A percentile compares a stretch with the other conserved stretches of the same genome.
Evolutionary conservation across 2,113 vertebrate species (phyloP).

Genomic region (Ammodytes dubius): DNA sequence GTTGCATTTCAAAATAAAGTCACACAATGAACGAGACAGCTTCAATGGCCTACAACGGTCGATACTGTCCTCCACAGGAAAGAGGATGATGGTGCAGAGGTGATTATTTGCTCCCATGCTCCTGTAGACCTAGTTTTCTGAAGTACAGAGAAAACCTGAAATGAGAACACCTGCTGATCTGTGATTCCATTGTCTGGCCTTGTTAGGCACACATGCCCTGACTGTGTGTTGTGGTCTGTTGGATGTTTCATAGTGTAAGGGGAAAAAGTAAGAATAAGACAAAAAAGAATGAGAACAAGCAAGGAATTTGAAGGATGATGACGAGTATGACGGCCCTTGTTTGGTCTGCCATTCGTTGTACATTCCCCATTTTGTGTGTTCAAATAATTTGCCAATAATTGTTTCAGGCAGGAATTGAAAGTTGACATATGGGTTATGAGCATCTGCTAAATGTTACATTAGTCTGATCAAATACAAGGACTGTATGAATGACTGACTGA

Average conservation of each 20-base stretch:
- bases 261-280: not conserved
- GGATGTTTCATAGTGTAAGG: not conserved
- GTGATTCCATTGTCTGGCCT: conserved; percentile 4
- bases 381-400: not conserved
- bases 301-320: not conserved
- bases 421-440: not conserved
- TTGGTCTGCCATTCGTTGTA: not conserved
- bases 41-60: not conserved
- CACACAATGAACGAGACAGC: no score
- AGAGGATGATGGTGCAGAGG: conserved; percentile 9
- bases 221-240: not conserved
- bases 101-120: conserved; percentile 29
- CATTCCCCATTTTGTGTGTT: not conserved
- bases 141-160: conserved; percentile 24
- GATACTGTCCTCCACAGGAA: conserved; percentile 20
- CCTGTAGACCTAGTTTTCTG: conserved; percentile 4
- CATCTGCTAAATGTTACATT: not conserved
- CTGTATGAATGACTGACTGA: no score
- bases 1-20: no score
- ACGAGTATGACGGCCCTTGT: not conserved
- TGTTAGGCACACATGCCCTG: not conserved
- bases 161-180: conserved; percentile 32
- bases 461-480: not conserved
- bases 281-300: not conserved
- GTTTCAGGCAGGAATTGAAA: not conserved